Evolutionary conservation across 2,888 invertebrate genomes (phyloP).

Genomic region (Drosophila recens): DNA sequence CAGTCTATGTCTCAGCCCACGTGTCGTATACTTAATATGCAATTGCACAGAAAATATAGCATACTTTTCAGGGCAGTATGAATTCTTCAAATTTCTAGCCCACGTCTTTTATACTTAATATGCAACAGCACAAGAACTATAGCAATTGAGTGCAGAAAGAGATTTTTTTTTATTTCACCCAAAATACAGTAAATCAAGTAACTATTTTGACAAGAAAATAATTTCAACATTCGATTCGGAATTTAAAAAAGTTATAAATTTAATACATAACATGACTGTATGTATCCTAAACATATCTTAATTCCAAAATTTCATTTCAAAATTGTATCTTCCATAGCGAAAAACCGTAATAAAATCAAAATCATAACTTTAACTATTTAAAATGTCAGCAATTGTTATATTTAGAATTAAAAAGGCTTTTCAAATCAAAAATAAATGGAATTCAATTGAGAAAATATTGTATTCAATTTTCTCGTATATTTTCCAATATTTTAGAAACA

Average conservation of each 20-base stretch:
- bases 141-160: background rate
- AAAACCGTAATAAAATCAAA: background rate
- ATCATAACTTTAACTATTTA: too few relatives aligned
- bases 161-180: background rate
- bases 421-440: background rate
- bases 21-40: constrained; percentile 12
- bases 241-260: background rate
- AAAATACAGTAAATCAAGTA: background rate
- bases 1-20: constrained; percentile 1
- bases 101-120: constrained; percentile 9
- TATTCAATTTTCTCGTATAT: background rate
- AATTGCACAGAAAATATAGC: constrained; percentile 10
- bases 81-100: background rate
- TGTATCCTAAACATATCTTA: background rate
- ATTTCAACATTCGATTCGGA: background rate
- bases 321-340: background rate
- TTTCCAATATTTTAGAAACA: background rate
- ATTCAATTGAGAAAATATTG: background rate
- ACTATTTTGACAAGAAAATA: background rate
- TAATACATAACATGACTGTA: too few relatives aligned
- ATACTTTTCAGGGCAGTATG: constrained; percentile 6
- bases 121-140: background rate
- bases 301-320: too few relatives aligned
- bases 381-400: too few relatives aligned
- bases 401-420: too few relatives aligned